Evolutionary conservation across 2,113 vertebrate genomes (phyloP).

Genomic region (Tragelaphus imberbis): DNA sequence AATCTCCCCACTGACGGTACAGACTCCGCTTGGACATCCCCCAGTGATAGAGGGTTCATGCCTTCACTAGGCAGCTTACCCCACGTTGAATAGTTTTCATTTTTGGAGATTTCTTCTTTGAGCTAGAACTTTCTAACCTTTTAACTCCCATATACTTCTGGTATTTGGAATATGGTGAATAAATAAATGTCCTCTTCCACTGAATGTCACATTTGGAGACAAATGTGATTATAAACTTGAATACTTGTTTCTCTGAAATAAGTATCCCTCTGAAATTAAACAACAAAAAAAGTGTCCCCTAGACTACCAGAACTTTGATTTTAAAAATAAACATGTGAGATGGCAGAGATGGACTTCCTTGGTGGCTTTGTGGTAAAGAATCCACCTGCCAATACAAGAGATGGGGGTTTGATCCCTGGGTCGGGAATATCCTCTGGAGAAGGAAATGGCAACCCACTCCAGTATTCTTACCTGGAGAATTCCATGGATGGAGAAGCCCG

Average conservation of each 20-base stretch:
- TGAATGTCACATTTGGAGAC: background rate
- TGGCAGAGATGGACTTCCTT: background rate
- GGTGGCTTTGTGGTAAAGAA: background rate
- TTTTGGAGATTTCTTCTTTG: background rate
- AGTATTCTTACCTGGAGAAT: background rate
- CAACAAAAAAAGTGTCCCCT: background rate
- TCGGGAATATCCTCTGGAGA: background rate
- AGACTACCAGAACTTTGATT: background rate
- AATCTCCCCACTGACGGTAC: fast-evolving
- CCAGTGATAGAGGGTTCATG: background rate
- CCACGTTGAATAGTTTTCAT: background rate
- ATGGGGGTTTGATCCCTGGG: background rate
- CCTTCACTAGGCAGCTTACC: background rate
- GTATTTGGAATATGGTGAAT: background rate
- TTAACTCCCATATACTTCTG: background rate
- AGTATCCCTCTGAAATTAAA: background rate
- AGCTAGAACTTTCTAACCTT: background rate
- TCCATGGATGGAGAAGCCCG: background rate
- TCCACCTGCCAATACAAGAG: background rate
- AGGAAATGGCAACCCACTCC: background rate
- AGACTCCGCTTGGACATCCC: background rate
- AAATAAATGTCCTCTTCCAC: background rate
- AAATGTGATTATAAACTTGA: background rate
- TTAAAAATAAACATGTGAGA: background rate
- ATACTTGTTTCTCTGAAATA: background rate